These are phyloP conservation scores for Tipula unca DNA, from an alignment of 2,888 invertebrate species.

Conservation along the genomic window DNA sequence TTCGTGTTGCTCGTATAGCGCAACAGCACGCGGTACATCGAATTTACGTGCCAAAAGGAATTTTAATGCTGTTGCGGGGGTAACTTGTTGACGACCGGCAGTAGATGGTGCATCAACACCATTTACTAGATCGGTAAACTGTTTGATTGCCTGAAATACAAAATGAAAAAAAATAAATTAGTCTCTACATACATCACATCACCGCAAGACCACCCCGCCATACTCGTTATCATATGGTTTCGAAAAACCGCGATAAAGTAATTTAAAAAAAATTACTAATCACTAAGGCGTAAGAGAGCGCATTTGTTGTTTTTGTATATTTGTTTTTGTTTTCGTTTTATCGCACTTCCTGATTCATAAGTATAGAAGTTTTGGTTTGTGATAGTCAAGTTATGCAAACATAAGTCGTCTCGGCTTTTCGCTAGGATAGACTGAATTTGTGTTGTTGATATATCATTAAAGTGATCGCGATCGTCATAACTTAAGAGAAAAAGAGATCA, in stretches of 20 bases:
- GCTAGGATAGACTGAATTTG: not conserved
- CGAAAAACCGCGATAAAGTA: not conserved
- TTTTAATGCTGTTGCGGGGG: slow-evolving; percentile 82
- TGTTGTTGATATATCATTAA: not conserved
- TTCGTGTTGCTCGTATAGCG: slow-evolving; percentile 90
- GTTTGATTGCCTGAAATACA: slow-evolving; percentile 38
- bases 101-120: slow-evolving; percentile 30
- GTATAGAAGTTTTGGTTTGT: not conserved
- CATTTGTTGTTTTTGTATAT: not conserved
- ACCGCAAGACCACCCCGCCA: not conserved
- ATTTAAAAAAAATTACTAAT: not conserved
- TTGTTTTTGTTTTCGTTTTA: not conserved
- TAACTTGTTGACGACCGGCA: slow-evolving; percentile 34
- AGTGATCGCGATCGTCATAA: not conserved
- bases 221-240: not conserved
- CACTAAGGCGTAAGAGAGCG: not conserved
- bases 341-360: not conserved
- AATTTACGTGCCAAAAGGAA: slow-evolving; percentile 91
- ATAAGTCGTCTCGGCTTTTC: not conserved
- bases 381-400: not conserved
- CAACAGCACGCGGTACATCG: slow-evolving; percentile 80
- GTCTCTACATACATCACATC: not conserved
- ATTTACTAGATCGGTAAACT: slow-evolving; percentile 43
- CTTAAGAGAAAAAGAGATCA: too few relatives aligned
- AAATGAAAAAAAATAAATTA: not conserved